Percentiles rank a stretch among this genome's conserved stretches.
phyloP scores from a whole-genome alignment of 2,888 invertebrate genomes.

The Agrochola circellaris region DNA sequence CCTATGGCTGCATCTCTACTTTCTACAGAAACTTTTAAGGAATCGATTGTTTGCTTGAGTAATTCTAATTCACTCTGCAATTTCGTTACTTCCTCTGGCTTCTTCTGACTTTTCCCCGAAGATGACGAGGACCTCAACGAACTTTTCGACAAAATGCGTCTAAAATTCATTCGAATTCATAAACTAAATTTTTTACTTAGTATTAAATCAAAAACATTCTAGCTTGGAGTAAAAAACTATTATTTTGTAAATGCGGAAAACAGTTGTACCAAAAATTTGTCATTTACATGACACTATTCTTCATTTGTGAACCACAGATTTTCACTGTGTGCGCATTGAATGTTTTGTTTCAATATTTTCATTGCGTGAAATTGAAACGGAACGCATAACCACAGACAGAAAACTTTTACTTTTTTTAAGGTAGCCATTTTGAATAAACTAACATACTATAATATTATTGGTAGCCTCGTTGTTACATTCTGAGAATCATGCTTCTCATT shows the following conservation, averaged over 20 bases:
- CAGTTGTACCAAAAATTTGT: constrained; percentile 65
- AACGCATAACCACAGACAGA: constrained; percentile 52
- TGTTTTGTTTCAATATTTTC: not conserved
- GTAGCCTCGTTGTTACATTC: not conserved
- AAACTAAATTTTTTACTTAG: constrained; percentile 57
- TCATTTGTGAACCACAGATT: constrained; percentile 16
- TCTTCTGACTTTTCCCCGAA: constrained; percentile 66
- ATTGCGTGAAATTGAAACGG: constrained; percentile 4
- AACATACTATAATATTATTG: constrained; percentile 26
- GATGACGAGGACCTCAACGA: constrained; percentile 72
- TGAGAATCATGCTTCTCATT: constrained; percentile 32
- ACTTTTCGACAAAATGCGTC: constrained; percentile 73
- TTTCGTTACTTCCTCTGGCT: constrained; percentile 74
- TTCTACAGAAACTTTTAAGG: constrained; percentile 85
- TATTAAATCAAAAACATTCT: constrained; percentile 56
- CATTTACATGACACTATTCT: constrained; percentile 63
- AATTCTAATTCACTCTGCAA: constrained; percentile 82
- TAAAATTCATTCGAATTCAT: constrained; percentile 74
- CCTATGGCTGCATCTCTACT: constrained; percentile 86
- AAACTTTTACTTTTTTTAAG: constrained; percentile 29
- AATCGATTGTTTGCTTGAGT: constrained; percentile 82
- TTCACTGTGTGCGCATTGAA: not conserved
- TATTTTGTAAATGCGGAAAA: constrained; percentile 62
- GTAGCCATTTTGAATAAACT: constrained; percentile 64
- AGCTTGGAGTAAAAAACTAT: constrained; percentile 56